Conservation (phyloP, 2,113 vertebrate species). For the Camelus dromedarius region DNA sequence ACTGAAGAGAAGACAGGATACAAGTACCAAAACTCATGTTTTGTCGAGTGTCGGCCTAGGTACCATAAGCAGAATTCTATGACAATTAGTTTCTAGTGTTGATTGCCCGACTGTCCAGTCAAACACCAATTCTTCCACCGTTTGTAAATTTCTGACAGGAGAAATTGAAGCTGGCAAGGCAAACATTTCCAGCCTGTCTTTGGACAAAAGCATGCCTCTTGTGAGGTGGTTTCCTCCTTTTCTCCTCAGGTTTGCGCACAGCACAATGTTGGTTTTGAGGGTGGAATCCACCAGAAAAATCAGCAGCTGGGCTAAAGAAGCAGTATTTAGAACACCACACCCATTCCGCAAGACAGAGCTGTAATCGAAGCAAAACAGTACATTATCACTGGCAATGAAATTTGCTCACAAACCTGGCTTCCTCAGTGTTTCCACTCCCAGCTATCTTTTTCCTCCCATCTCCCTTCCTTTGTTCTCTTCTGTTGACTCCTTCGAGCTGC, state of each 20-base stretch:
- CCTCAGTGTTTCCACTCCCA: conserved; percentile 67
- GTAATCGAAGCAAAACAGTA: conserved; percentile 75
- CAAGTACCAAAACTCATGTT: background rate
- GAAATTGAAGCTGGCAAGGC: background rate
- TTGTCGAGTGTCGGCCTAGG: background rate
- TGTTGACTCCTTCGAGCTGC: conserved; percentile 59
- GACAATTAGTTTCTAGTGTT: conserved; percentile 42
- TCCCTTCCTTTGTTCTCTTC: conserved; percentile 3
- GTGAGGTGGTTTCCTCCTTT: background rate
- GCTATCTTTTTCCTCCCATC: conserved; percentile 45
- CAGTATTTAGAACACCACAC: background rate
- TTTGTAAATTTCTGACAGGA: conserved; percentile 43
- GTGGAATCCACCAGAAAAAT: background rate
- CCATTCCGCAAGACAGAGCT: background rate
- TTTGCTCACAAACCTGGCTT: conserved; percentile 70
- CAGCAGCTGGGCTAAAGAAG: conserved; percentile 11
- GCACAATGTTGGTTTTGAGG: conserved; percentile 46
- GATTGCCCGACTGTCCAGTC: conserved; percentile 66
- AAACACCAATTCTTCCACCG: conserved; percentile 46
- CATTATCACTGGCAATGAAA: conserved; percentile 55
- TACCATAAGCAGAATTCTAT: conserved; percentile 19
- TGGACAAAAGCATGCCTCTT: background rate
- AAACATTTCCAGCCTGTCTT: background rate
- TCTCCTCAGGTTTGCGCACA: background rate
- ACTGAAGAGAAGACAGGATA: background rate